A percentile compares a stretch with the other conserved stretches of the same genome.
phyloP scores from a whole-genome alignment of 2,113 vertebrate genomes.

The Periophthalmodon schlosseri region DNA sequence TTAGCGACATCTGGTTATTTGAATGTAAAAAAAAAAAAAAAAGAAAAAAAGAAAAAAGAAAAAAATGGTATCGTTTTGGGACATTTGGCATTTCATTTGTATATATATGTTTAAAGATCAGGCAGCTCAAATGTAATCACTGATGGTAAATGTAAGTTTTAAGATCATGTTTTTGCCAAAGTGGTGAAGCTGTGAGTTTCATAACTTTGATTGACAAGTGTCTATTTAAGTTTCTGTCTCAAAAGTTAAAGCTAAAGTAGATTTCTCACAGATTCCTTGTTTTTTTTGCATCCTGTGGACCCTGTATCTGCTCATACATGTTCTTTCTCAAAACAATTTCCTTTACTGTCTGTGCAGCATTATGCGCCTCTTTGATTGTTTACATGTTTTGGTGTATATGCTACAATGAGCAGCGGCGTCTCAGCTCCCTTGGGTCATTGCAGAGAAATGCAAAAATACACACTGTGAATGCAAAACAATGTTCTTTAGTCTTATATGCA shows the following conservation, averaged over 20 bases:
- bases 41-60: no score
- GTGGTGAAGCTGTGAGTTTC: neutral
- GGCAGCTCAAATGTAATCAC: no score
- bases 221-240: neutral
- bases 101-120: no score
- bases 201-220: neutral
- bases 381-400: slow-evolving; percentile 32
- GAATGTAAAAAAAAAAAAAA: no score
- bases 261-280: neutral
- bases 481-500: neutral
- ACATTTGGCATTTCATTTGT: no score
- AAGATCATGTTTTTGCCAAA: neutral
- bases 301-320: neutral
- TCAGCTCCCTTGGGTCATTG: slow-evolving; percentile 34
- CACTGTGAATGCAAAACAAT: slow-evolving; percentile 7
- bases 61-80: no score
- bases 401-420: slow-evolving; percentile 26
- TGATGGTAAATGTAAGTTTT: neutral
- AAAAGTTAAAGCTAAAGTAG: neutral
- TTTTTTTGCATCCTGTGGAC: neutral
- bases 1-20: no score
- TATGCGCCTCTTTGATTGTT: slow-evolving; percentile 37
- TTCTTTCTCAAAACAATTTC: neutral
- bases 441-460: slow-evolving; percentile 34
- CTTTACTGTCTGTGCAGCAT: slow-evolving; percentile 8